Base-by-base conservation (phyloP, 2,113 vertebrate species). In the Rhea pennata region DNA sequence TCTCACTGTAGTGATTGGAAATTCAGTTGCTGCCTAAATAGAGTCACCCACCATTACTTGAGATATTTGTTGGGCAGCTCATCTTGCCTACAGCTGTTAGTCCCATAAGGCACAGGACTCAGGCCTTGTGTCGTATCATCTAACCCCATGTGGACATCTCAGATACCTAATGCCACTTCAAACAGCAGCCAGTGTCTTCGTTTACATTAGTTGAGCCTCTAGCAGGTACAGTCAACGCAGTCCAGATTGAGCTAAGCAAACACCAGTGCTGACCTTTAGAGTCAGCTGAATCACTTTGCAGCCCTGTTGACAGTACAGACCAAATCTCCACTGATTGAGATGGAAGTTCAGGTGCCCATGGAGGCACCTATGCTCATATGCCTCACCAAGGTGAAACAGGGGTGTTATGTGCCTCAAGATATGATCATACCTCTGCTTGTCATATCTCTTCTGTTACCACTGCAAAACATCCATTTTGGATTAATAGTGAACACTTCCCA, bases 81-180 rank as follows among this genome's bases (percentile, higher is more conserved):
- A 74, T 40, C 9, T 76, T 59, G 6, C 72, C 59, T 58, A 10
- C 24, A 61, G 65, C 33, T 94, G 65, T n/a, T 33, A 44, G 12
- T 50, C 70, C 48, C 50, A 53, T 12, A 2, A 67, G 50, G 50
- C 50, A 58, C 36, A 44, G 40, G 24, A 80, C 36, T 6, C 31
- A 44, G 67, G 36, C 71, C 42, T 77, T 51, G 19, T 92, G 14
- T 62, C 24, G 2, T 4, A 36, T 66, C 61, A 74, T 39, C 58
- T 0, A 0, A 39, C 72, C 70, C 39, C 53, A 69, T 0, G 6
- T 0, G 2, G 48, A 82, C 0, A 5, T 73, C 75, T 79, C 69
- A 72, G 91, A 83, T 59, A 73, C 21, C 44, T 0, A 1, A 76
- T 24, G 54, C 62, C 15, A 14, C 39, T n/a, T 92, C 83, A 56